A percentile compares a stretch with the other conserved stretches of the same genome.
Conservation (phyloP, 2,113 vertebrate genomes). For the Lates calcarifer region DNA sequence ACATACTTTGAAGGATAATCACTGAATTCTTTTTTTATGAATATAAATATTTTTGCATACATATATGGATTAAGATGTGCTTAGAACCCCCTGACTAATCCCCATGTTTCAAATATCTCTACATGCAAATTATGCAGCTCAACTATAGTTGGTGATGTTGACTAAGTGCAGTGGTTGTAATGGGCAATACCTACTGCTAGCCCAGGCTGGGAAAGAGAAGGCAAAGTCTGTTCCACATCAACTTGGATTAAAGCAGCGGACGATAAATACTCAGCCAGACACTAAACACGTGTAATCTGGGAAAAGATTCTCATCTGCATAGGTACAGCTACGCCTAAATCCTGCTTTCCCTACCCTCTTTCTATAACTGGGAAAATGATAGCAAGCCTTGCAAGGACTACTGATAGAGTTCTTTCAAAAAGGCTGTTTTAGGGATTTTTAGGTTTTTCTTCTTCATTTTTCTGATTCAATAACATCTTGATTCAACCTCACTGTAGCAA, state of each 20-base stretch:
- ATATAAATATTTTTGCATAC: slow-evolving; percentile 54
- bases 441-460: not conserved
- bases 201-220: slow-evolving; percentile 2
- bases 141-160: slow-evolving; percentile 40
- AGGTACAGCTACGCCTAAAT: slow-evolving; percentile 53
- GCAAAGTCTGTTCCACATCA: slow-evolving; percentile 29
- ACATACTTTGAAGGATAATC: slow-evolving; percentile 62
- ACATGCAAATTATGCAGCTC: slow-evolving; percentile 59
- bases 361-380: not conserved
- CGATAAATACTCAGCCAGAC: slow-evolving; percentile 54
- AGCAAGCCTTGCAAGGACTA: not conserved
- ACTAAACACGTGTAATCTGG: slow-evolving; percentile 67
- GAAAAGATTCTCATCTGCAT: slow-evolving; percentile 60
- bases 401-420: not conserved
- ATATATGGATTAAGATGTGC: slow-evolving; percentile 69
- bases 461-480: not conserved
- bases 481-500: not conserved
- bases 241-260: slow-evolving; percentile 48
- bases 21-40: slow-evolving; percentile 48
- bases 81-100: slow-evolving; percentile 69
- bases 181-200: slow-evolving; percentile 35
- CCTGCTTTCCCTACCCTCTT: not conserved
- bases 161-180: slow-evolving; percentile 40
- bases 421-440: not conserved
- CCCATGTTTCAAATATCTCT: slow-evolving; percentile 62